These are phyloP conservation scores for Alaudala cheleensis DNA, from an alignment of 2,113 vertebrate species.

Conservation along the genomic window DNA sequence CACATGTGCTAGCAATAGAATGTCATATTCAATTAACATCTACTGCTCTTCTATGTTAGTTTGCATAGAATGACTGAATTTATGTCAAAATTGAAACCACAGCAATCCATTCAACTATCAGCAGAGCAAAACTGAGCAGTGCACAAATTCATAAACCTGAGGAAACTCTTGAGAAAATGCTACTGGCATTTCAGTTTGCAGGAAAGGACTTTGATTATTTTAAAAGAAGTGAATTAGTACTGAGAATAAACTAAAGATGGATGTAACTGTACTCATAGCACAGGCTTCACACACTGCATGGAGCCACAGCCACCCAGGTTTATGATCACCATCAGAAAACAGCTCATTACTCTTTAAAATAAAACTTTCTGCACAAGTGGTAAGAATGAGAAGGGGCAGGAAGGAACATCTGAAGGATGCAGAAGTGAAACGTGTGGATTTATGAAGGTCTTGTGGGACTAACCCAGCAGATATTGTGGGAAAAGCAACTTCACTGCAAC, in stretches of 20 bases:
- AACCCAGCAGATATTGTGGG: not conserved
- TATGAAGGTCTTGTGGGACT: not conserved
- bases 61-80: not conserved
- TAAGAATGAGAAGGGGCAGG: not conserved
- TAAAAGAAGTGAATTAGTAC: not conserved
- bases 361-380: not conserved
- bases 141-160: not conserved
- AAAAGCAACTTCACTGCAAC: not conserved
- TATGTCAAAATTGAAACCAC: not conserved
- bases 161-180: not conserved
- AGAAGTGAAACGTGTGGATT: not conserved
- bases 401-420: not conserved
- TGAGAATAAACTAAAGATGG: not conserved
- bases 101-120: not conserved
- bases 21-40: not conserved
- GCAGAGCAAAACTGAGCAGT: not conserved
- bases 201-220: not conserved
- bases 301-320: not conserved
- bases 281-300: not conserved
- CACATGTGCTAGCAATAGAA: not conserved
- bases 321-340: not conserved
- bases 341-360: not conserved
- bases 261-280: not conserved
- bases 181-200: not conserved
- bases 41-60: not conserved